A percentile compares a stretch with the other conserved stretches of the same genome.
Evolutionary conservation across 2,113 vertebrate genomes (phyloP).

Genomic region (Gulo gulo): DNA sequence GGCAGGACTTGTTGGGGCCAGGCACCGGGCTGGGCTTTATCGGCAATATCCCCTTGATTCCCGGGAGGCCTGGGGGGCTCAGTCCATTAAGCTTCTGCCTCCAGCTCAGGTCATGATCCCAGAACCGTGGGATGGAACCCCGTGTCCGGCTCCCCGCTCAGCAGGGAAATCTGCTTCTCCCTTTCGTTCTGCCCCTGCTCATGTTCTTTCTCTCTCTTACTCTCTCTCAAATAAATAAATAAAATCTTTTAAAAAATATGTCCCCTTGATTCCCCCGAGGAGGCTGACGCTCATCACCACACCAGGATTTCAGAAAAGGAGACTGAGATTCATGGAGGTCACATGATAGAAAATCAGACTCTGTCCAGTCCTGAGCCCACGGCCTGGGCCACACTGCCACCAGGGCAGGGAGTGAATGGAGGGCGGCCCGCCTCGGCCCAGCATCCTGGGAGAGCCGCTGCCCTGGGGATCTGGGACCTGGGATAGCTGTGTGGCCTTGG

Average conservation of each 20-base stretch:
- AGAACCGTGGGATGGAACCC: no score
- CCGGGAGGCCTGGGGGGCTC: no score
- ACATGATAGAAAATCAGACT: fast-evolving
- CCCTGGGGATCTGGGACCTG: not conserved
- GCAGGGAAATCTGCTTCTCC: no score
- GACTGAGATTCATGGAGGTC: not conserved
- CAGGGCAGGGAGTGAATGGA: fast-evolving
- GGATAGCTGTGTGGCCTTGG: not conserved
- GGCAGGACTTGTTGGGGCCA: fast-evolving
- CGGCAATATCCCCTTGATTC: fast-evolving
- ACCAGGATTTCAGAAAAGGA: not conserved
- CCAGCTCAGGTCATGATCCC: no score
- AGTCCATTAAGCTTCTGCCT: no score
- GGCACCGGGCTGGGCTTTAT: fast-evolving
- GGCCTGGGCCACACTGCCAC: not conserved
- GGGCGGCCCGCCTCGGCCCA: not conserved
- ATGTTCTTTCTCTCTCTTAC: no score
- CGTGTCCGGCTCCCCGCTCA: fast-evolving
- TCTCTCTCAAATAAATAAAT: no score
- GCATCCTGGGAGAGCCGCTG: fast-evolving
- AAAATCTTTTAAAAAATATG: no score
- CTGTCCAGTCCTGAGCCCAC: not conserved
- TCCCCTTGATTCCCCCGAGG: fast-evolving
- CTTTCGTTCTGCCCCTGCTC: no score
- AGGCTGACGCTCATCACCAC: fast-evolving